These are phyloP conservation scores for Teleogryllus oceanicus DNA, from an alignment of 2,888 invertebrate genomes.

Conservation along the genomic window DNA sequence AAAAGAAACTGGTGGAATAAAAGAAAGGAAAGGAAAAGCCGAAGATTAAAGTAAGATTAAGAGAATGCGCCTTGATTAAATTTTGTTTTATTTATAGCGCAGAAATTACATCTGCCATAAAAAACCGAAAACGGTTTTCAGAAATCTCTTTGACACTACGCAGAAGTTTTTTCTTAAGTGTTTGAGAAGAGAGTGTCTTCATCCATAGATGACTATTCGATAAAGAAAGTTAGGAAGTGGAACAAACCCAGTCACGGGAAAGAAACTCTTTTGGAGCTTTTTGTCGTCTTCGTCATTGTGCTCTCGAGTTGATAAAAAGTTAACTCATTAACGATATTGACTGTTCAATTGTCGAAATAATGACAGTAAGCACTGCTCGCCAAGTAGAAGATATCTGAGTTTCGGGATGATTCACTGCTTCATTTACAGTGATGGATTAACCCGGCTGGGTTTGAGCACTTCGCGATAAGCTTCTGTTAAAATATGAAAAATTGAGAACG, in stretches of 20 bases:
- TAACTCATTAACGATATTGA: slow-evolving; percentile 9
- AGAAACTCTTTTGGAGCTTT: neutral
- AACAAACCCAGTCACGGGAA: neutral
- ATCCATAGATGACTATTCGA: neutral
- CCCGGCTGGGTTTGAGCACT: neutral
- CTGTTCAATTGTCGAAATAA: neutral
- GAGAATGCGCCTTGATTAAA: neutral
- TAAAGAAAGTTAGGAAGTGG: neutral
- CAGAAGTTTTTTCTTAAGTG: neutral
- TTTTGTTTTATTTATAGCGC: slow-evolving; percentile 2
- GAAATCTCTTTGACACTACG: neutral
- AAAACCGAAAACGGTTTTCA: neutral
- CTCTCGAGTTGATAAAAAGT: neutral
- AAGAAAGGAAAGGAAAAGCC: neutral
- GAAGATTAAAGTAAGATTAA: neutral
- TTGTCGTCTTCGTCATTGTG: neutral
- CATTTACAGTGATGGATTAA: neutral
- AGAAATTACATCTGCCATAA: neutral
- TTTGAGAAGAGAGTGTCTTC: neutral
- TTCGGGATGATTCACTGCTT: neutral
- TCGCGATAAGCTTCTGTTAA: too few species aligned
- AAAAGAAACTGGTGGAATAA: too few species aligned
- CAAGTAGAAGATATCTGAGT: neutral
- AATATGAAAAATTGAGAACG: too few species aligned
- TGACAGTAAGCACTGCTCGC: neutral